Evolutionary conservation across 2,888 invertebrate species (phyloP).

Genomic region (Perizoma flavofasciatum): DNA sequence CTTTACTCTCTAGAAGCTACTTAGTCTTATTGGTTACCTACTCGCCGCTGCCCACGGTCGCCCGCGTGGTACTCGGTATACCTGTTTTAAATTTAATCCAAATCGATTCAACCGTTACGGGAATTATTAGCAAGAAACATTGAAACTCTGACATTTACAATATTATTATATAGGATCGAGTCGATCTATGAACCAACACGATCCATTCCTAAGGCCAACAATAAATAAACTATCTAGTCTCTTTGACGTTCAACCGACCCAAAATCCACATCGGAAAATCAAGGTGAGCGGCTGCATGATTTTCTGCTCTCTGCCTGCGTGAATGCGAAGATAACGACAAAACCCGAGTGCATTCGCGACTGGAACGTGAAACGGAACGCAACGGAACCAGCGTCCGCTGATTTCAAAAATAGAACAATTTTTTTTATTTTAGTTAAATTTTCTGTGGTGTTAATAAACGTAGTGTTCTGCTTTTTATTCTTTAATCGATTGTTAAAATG

Average conservation of each 20-base stretch:
- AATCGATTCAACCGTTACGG: too few species aligned
- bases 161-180: too few species aligned
- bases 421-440: conserved; percentile 8
- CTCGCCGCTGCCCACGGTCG: too few species aligned
- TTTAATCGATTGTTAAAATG: conserved; percentile 55
- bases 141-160: too few species aligned
- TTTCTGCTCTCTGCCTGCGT: conserved; percentile 37
- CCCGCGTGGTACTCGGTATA: too few species aligned
- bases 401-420: conserved; percentile 36
- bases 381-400: conserved; percentile 39
- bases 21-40: too few species aligned
- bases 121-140: too few species aligned
- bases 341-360: conserved; percentile 53
- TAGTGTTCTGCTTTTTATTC: conserved; percentile 38
- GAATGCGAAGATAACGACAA: conserved; percentile 51
- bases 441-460: conserved; percentile 12
- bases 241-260: conserved; percentile 24
- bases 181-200: too few species aligned
- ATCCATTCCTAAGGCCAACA: too few species aligned
- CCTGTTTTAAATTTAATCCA: too few species aligned
- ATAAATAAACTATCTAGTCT: conserved; percentile 3
- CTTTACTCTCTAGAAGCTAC: too few species aligned
- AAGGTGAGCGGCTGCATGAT: conserved; percentile 59
- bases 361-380: conserved; percentile 57
- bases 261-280: conserved; percentile 58